Conservation (phyloP, 2,888 invertebrate species). For the Hymenopus coronatus region DNA sequence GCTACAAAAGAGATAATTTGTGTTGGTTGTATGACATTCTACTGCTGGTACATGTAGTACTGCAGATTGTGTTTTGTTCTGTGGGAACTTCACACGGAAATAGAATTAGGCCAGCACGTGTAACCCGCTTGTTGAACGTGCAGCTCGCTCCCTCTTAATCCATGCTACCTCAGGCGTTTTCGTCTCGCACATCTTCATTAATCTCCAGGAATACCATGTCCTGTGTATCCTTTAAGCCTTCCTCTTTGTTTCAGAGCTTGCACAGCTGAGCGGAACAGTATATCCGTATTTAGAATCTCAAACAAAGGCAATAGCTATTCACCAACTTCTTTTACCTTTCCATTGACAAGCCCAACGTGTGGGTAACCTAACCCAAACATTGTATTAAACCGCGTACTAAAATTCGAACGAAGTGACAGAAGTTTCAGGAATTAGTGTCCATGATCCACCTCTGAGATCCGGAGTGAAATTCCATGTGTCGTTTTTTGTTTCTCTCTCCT, state of each 20-base stretch:
- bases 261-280: background rate
- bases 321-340: background rate
- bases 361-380: too few relatives aligned
- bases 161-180: background rate
- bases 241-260: background rate
- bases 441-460: too few relatives aligned
- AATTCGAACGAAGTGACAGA: too few relatives aligned
- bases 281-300: background rate
- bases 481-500: too few relatives aligned
- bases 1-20: too few relatives aligned
- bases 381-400: too few relatives aligned
- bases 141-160: background rate
- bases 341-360: background rate
- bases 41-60: background rate
- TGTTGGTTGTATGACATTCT: too few relatives aligned
- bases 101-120: background rate
- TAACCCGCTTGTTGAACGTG: background rate
- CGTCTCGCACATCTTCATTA: background rate
- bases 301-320: background rate
- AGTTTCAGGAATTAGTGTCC: too few relatives aligned
- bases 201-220: background rate
- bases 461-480: too few relatives aligned
- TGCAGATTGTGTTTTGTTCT: background rate
- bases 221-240: background rate
- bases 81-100: background rate